These are phyloP conservation scores for Clarias laeviceps DNA, from an alignment of 2,797 vertebrate species.

Conservation along the genomic window DNA sequence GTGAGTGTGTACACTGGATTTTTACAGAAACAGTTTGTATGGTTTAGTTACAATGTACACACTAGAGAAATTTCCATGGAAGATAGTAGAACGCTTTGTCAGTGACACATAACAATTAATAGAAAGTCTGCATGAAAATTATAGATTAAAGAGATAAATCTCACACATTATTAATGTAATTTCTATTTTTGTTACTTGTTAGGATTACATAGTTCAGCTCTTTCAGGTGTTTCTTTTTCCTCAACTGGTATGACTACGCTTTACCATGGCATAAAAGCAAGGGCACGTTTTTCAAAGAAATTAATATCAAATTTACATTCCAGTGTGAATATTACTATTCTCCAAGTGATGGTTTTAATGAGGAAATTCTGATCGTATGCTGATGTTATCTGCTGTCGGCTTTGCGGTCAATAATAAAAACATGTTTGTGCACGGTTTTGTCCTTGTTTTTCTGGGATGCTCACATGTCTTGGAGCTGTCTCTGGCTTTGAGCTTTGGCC, in stretches of 20 bases:
- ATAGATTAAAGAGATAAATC: neutral
- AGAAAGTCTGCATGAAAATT: neutral
- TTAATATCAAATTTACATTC: neutral
- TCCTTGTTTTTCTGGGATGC: slow-evolving; percentile 47
- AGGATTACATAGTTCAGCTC: neutral
- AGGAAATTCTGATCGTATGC: no score
- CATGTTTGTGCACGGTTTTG: neutral
- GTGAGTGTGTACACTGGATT: neutral
- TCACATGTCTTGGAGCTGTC: slow-evolving; percentile 83
- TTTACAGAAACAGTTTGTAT: neutral
- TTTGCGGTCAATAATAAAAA: neutral
- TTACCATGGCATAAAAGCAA: no score
- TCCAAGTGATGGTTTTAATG: neutral
- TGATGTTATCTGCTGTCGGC: neutral
- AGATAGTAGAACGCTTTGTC: neutral
- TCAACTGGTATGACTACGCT: no score
- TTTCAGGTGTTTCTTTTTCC: no score
- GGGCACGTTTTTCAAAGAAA: neutral
- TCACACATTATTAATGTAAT: neutral
- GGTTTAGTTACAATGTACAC: neutral
- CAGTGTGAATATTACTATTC: neutral
- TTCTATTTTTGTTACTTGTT: neutral
- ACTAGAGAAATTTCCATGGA: neutral
- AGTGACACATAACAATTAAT: neutral
- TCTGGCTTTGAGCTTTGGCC: slow-evolving; percentile 82